A percentile compares a stretch with the other conserved stretches of the same genome.
Evolutionary conservation across 2,888 invertebrate genomes (phyloP).

Genomic region (Sympetrum striolatum): DNA sequence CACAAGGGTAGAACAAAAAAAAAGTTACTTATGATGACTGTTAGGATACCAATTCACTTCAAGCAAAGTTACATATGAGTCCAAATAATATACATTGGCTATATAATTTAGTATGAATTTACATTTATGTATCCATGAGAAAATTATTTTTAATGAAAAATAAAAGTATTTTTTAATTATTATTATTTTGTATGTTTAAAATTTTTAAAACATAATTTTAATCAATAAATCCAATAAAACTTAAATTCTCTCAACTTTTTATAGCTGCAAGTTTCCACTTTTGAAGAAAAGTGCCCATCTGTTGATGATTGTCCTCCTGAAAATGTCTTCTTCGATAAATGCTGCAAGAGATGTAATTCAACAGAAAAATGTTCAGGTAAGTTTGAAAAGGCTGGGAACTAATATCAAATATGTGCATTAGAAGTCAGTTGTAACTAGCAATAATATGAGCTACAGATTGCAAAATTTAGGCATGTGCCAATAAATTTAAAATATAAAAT

Average conservation of each 20-base stretch:
- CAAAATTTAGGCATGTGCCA: not conserved
- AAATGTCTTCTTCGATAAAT: slow-evolving; percentile 67
- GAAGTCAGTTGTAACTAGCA: not conserved
- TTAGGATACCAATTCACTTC: too few relatives aligned
- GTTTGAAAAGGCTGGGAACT: not conserved
- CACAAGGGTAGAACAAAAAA: too few relatives aligned
- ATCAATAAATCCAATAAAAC: too few relatives aligned
- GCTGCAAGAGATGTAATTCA: slow-evolving; percentile 71
- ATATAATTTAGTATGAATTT: too few relatives aligned
- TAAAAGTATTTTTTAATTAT: too few relatives aligned
- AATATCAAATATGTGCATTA: not conserved
- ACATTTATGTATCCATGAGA: too few relatives aligned
- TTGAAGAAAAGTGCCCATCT: slow-evolving; percentile 68
- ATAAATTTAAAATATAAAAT: not conserved
- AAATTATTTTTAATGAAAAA: too few relatives aligned
- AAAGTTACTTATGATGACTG: too few relatives aligned
- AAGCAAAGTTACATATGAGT: too few relatives aligned
- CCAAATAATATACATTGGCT: too few relatives aligned
- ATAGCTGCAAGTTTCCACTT: slow-evolving; percentile 65
- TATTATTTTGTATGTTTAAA: too few relatives aligned
- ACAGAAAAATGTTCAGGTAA: slow-evolving; percentile 53
- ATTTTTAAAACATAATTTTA: too few relatives aligned
- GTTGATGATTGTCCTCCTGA: slow-evolving; percentile 67
- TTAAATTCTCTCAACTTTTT: slow-evolving; percentile 7
- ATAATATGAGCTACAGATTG: not conserved